A percentile compares a stretch with the other conserved stretches of the same genome.
phyloP scores from a whole-genome alignment of 2,113 vertebrate species.

The Halichoerus grypus region DNA sequence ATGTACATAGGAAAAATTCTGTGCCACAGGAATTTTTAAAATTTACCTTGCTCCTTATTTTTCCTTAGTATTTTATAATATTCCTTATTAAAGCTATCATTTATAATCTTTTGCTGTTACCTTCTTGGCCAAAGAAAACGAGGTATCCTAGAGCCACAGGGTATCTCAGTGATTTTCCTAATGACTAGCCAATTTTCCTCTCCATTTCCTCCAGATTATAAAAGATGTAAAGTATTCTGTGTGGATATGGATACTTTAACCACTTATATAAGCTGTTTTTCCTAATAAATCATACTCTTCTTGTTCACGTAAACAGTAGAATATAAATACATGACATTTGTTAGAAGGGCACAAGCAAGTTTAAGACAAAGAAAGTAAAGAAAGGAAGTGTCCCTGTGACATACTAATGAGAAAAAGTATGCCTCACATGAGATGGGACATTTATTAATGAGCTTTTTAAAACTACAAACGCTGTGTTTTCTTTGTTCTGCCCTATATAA shows the following conservation, averaged over 20 bases:
- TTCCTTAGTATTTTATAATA: not conserved
- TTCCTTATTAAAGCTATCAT: not conserved
- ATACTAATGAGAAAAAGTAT: not conserved
- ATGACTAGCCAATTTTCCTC: not conserved
- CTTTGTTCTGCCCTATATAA: not conserved
- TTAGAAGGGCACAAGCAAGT: not conserved
- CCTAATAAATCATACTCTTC: not conserved
- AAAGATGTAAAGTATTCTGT: not conserved
- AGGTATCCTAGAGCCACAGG: not conserved
- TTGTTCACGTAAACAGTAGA: not conserved
- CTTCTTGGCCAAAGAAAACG: not conserved
- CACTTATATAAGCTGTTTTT: not conserved
- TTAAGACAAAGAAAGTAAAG: not conserved
- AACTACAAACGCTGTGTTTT: not conserved
- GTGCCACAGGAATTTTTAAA: not conserved
- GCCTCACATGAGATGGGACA: fast-evolving
- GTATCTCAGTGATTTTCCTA: not conserved
- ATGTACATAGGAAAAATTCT: not conserved
- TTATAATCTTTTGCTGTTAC: not conserved
- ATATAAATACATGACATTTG: not conserved
- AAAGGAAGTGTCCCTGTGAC: not conserved
- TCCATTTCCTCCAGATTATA: not conserved
- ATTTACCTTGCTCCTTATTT: not conserved
- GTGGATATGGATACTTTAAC: not conserved
- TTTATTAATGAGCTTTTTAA: not conserved